phyloP scores from a whole-genome alignment of 2,113 vertebrate species.

The Okapia johnstoni region DNA sequence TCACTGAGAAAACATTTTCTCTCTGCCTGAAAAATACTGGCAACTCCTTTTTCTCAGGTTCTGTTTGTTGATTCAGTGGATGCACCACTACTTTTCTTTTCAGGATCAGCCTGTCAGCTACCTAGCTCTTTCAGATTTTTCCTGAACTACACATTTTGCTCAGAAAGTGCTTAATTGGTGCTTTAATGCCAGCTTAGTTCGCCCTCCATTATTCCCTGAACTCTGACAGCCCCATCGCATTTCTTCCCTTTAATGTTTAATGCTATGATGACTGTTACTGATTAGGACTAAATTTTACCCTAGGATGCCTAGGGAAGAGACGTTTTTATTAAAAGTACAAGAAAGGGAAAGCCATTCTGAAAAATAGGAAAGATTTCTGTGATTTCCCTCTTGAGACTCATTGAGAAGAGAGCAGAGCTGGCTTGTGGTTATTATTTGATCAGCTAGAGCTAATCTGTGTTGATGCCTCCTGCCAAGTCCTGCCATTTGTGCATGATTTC shows the following conservation, averaged over 20 bases:
- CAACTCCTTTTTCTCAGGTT: neutral
- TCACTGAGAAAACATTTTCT: constrained; percentile 30
- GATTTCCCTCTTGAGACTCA: constrained; percentile 60
- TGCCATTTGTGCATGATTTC: constrained; percentile 54
- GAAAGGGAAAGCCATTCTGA: constrained; percentile 53
- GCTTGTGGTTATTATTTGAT: constrained; percentile 70
- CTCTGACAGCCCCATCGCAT: neutral
- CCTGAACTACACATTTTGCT: neutral
- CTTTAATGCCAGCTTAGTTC: constrained; percentile 28
- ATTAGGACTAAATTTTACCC: constrained; percentile 63
- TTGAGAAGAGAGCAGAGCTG: constrained; percentile 35
- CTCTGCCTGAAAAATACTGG: neutral
- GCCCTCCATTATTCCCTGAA: constrained; percentile 6
- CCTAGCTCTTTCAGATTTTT: neutral
- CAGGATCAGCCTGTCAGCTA: neutral
- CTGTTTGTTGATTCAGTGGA: neutral
- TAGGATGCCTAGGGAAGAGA: constrained; percentile 51
- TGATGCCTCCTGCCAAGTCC: constrained; percentile 56
- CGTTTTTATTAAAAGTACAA: constrained; percentile 68
- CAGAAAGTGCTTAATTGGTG: neutral
- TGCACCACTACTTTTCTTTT: neutral
- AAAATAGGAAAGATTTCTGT: constrained; percentile 57
- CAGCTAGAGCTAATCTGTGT: constrained; percentile 66
- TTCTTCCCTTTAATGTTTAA: constrained; percentile 71
- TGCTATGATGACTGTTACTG: constrained; percentile 55